Conservation (phyloP, 2,888 invertebrate genomes). For the Lepidochitona cinerea region DNA sequence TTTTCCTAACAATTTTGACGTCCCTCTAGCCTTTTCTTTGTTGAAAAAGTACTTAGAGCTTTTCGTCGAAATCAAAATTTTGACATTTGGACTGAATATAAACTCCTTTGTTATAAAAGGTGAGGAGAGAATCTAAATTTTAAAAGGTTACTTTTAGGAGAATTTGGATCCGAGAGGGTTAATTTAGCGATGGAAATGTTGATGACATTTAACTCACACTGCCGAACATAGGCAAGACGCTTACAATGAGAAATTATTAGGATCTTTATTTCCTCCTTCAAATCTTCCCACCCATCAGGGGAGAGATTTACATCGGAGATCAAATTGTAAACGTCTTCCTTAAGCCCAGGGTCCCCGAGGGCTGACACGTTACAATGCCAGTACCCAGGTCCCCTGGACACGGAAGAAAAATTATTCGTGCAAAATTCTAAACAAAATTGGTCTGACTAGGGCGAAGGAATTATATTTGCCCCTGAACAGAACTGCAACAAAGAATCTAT, state of each 20-base stretch:
- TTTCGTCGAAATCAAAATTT: background rate
- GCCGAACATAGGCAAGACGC: background rate
- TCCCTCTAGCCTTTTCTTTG: too few species aligned
- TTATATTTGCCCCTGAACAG: too few species aligned
- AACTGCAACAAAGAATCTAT: background rate
- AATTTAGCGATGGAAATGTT: background rate
- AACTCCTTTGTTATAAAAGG: background rate
- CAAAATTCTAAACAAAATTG: background rate
- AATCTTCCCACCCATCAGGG: background rate
- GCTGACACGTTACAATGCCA: conserved; percentile 1
- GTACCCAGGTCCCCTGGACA: background rate
- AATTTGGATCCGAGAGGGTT: background rate
- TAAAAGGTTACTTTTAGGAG: background rate
- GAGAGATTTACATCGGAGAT: background rate
- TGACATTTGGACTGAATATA: background rate
- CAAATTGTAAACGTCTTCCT: background rate
- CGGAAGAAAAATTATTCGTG: background rate
- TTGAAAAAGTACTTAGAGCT: too few species aligned
- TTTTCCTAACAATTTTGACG: too few species aligned
- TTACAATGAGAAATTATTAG: background rate
- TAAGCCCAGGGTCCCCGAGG: background rate
- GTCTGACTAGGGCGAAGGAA: background rate
- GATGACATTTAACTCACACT: background rate
- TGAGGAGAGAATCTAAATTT: background rate
- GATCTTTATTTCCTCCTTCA: background rate